These are phyloP conservation scores for Acronicta leporina DNA, from an alignment of 2,888 invertebrate genomes.

Conservation along the genomic window DNA sequence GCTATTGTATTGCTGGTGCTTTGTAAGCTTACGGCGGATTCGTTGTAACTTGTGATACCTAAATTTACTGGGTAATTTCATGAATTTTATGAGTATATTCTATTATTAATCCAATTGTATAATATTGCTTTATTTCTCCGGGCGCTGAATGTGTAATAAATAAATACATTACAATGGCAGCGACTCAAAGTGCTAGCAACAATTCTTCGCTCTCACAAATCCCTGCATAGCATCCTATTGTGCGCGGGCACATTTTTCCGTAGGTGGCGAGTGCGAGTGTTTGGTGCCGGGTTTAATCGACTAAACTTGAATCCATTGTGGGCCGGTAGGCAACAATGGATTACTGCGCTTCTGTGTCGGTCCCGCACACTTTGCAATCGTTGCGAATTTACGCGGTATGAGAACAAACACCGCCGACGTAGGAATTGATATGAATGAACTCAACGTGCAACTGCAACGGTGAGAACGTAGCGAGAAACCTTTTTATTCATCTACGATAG, in stretches of 20 bases:
- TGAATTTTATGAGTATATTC: not conserved
- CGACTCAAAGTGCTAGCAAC: conserved; percentile 62
- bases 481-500: conserved; percentile 27
- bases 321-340: conserved; percentile 69
- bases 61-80: conserved; percentile 14
- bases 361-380: conserved; percentile 57
- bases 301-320: conserved; percentile 74
- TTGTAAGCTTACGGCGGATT: conserved; percentile 6
- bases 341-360: conserved; percentile 64
- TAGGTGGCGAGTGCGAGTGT: conserved; percentile 71
- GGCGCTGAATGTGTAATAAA: conserved; percentile 61
- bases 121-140: conserved; percentile 44
- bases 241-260: conserved; percentile 69
- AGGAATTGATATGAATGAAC: conserved; percentile 52
- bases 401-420: conserved; percentile 59
- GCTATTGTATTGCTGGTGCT: not conserved
- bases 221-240: conserved; percentile 65
- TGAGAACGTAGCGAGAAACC: conserved; percentile 10
- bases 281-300: conserved; percentile 75
- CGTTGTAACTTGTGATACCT: conserved; percentile 9
- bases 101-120: conserved; percentile 13
- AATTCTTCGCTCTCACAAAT: conserved; percentile 66
- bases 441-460: conserved; percentile 7
- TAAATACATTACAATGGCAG: conserved; percentile 56
- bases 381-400: conserved; percentile 62